phyloP scores from a whole-genome alignment of 2,113 vertebrate genomes.

The Cebus imitator region DNA sequence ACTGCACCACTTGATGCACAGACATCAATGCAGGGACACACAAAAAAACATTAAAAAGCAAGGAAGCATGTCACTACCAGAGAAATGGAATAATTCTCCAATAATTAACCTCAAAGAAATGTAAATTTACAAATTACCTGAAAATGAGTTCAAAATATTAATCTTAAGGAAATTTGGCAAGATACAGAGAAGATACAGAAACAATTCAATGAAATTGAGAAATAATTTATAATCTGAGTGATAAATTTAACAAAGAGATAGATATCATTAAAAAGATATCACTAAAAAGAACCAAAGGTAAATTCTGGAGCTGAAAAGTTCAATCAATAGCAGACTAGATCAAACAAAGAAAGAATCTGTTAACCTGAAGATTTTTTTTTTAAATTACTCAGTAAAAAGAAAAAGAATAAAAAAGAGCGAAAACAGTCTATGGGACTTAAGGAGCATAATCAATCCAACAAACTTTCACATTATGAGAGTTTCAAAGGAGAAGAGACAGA shows the following conservation, averaged over 20 bases:
- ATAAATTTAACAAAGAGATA: background rate
- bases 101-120: background rate
- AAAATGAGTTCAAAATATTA: background rate
- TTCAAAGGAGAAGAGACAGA: background rate
- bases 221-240: background rate
- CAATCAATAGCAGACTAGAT: background rate
- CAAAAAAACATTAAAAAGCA: background rate
- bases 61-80: background rate
- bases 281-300: background rate
- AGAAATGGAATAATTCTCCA: background rate
- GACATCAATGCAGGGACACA: background rate
- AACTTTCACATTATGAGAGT: background rate
- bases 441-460: background rate
- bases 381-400: too few species aligned
- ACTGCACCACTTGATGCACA: background rate
- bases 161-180: background rate
- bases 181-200: background rate
- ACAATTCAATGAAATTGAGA: background rate
- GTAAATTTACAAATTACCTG: background rate
- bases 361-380: background rate
- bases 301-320: background rate
- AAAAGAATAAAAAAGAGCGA: background rate
- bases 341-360: background rate
- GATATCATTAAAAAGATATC: background rate
- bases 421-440: background rate